Evolutionary conservation across 2,888 invertebrate species (phyloP).

Genomic region (Venusia cambrica): DNA sequence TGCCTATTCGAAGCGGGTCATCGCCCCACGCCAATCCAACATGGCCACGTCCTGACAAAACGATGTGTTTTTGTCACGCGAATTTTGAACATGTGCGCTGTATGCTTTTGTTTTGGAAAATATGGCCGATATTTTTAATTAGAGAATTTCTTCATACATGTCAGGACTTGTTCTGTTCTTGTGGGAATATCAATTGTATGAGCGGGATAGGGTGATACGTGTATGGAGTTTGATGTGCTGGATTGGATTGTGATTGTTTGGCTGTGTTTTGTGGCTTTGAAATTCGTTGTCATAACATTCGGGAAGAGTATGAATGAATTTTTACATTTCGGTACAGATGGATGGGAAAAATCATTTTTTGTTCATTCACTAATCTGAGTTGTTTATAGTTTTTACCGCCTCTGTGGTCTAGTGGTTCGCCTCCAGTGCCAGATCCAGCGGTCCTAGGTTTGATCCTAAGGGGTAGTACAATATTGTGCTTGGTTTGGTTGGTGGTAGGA

Average conservation of each 20-base stretch:
- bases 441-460: too few relatives aligned
- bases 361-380: too few relatives aligned
- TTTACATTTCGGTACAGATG: background rate
- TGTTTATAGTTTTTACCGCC: too few relatives aligned
- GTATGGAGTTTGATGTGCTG: slow-evolving; percentile 7
- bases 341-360: too few relatives aligned
- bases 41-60: slow-evolving; percentile 28
- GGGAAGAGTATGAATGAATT: slow-evolving; percentile 4
- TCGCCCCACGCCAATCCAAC: slow-evolving; percentile 43
- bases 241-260: slow-evolving; percentile 14
- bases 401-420: too few relatives aligned
- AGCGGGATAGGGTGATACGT: slow-evolving; percentile 16
- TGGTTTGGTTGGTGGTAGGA: too few relatives aligned
- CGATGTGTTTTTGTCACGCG: slow-evolving; percentile 55
- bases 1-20: slow-evolving; percentile 63
- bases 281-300: slow-evolving; percentile 4
- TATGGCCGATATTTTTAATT: slow-evolving; percentile 40
- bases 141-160: slow-evolving; percentile 27
- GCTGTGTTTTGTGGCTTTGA: slow-evolving; percentile 6
- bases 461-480: too few relatives aligned
- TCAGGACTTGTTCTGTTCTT: slow-evolving; percentile 21
- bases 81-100: slow-evolving; percentile 50
- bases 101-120: slow-evolving; percentile 37
- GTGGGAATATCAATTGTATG: slow-evolving; percentile 20
- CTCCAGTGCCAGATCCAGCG: too few relatives aligned